Conservation (phyloP, 1,140 invertebrate species). For the Leptonema lineaticorne region DNA sequence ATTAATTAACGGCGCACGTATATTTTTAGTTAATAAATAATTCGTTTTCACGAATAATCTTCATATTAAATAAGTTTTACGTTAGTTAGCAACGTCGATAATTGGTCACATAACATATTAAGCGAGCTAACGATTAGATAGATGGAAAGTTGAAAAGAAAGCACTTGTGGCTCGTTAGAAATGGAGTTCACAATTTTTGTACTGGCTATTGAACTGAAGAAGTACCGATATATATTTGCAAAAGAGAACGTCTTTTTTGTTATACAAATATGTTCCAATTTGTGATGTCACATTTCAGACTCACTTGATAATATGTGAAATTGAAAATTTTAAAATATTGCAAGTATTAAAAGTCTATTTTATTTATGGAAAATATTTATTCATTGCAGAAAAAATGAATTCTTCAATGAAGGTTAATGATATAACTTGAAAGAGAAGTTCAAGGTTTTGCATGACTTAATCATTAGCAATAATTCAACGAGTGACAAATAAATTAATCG, state of each 20-base stretch:
- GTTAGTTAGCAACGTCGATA: not conserved
- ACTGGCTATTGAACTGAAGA: too few relatives aligned
- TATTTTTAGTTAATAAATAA: not conserved
- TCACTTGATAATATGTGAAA: too few relatives aligned
- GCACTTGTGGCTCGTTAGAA: not conserved
- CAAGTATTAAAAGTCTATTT: not conserved
- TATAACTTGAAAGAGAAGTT: not conserved
- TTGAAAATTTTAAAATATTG: not conserved
- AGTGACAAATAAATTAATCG: too few relatives aligned
- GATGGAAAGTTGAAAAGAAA: constrained; percentile 9
- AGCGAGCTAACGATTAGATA: not conserved
- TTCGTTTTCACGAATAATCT: not conserved
- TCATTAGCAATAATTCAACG: too few relatives aligned
- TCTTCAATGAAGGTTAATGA: not conserved
- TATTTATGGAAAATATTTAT: not conserved
- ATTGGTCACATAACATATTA: not conserved
- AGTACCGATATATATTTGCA: not conserved
- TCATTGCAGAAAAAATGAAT: not conserved
- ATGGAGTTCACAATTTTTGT: not conserved
- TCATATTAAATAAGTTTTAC: not conserved
- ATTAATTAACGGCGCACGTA: not conserved
- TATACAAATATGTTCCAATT: not conserved
- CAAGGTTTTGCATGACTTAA: too few relatives aligned
- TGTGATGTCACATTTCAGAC: not conserved
- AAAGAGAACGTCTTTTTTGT: not conserved